Evolutionary conservation across 2,113 vertebrate species (phyloP).

Genomic region (Chunga burmeisteri): DNA sequence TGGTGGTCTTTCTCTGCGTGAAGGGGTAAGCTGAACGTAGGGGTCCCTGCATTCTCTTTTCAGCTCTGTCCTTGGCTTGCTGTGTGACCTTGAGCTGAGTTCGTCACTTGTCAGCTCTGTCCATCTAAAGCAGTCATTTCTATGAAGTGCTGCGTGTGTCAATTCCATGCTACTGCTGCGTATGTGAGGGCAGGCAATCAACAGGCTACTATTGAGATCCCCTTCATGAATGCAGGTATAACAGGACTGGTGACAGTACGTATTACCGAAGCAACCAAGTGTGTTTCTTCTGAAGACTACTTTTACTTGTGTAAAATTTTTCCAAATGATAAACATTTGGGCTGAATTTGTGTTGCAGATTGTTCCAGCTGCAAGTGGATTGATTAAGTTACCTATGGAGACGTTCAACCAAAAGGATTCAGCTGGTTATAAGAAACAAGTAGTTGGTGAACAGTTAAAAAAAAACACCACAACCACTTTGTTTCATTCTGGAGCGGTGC

Average conservation of each 20-base stretch:
- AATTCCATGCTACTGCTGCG: neutral
- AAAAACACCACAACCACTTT: neutral
- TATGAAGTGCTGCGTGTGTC: neutral
- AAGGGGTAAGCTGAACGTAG: neutral
- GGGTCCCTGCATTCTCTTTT: neutral
- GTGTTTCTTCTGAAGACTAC: neutral
- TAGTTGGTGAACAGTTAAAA: neutral
- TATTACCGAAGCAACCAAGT: neutral
- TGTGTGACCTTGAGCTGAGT: neutral
- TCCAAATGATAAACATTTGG: neutral
- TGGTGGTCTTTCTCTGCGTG: neutral
- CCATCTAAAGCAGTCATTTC: neutral
- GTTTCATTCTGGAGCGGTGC: neutral
- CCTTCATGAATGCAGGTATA: neutral
- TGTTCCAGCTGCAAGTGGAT: neutral
- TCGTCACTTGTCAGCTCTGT: neutral
- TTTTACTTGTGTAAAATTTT: neutral
- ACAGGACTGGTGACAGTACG: neutral
- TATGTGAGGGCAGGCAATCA: neutral
- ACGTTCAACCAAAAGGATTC: neutral
- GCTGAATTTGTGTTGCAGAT: neutral
- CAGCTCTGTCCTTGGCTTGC: neutral
- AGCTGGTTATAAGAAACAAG: neutral
- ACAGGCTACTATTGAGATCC: too few species aligned
- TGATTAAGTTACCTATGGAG: neutral